A percentile compares a stretch with the other conserved stretches of the same genome.
Evolutionary conservation across 2,113 vertebrate species (phyloP).

Genomic region (Camelus bactrianus): DNA sequence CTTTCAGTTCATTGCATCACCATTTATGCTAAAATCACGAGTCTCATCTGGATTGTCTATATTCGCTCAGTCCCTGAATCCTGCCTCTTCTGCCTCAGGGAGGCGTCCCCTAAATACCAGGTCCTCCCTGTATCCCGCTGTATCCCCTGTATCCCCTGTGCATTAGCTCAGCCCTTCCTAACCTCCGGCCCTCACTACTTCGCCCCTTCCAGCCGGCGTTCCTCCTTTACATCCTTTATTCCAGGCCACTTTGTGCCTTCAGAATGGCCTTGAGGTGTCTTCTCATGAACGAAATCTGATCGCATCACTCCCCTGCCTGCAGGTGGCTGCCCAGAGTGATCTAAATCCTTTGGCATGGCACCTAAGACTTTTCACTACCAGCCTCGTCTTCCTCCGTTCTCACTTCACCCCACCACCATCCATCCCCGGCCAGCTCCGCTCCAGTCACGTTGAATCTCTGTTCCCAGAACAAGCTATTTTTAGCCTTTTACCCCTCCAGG

Average conservation of each 20-base stretch:
- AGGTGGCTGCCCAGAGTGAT: not conserved
- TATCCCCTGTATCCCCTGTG: not conserved
- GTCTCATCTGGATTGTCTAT: not conserved
- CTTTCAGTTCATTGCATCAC: not conserved
- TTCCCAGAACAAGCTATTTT: not conserved
- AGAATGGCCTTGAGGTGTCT: not conserved
- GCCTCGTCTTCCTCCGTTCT: not conserved
- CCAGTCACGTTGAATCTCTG: not conserved
- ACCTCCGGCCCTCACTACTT: not conserved
- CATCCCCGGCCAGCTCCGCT: not conserved
- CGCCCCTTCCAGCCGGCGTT: not conserved
- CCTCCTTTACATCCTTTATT: not conserved
- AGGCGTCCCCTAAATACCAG: rapidly evolving
- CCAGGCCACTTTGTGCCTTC: not conserved
- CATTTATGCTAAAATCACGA: not conserved
- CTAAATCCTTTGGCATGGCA: not conserved
- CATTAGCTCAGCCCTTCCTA: not conserved
- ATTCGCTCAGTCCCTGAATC: not conserved
- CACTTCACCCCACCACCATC: not conserved
- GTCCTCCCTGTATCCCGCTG: too few relatives aligned
- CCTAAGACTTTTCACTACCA: not conserved
- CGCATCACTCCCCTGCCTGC: not conserved
- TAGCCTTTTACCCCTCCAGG: not conserved
- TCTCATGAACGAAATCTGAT: not conserved
- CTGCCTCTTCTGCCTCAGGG: not conserved